These are phyloP conservation scores for Drosophila dunni DNA, from an alignment of 1,140 invertebrate genomes.

Conservation along the genomic window DNA sequence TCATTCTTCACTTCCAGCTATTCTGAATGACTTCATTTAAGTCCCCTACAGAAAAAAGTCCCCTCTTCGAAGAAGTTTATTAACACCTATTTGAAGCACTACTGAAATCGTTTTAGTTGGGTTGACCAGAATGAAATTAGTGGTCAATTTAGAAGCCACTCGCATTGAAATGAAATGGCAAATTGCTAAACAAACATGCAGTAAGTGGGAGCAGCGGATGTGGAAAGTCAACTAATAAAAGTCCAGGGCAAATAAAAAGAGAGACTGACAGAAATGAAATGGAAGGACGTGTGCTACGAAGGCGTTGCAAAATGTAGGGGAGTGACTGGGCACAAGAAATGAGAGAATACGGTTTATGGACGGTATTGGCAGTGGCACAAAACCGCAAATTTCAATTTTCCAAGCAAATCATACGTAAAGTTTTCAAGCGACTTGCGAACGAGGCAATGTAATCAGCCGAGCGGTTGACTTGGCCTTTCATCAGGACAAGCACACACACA, in stretches of 20 bases:
- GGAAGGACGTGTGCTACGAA: neutral
- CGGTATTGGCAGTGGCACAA: constrained; percentile 10
- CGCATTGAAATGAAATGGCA: constrained; percentile 59
- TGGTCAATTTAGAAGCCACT: constrained; percentile 48
- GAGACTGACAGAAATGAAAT: constrained; percentile 11
- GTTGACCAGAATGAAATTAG: constrained; percentile 19
- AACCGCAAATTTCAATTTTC: constrained; percentile 72
- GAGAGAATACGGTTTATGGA: constrained; percentile 10
- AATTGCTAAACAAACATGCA: constrained; percentile 24
- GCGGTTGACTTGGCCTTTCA: constrained; percentile 78
- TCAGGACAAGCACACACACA: constrained; percentile 42
- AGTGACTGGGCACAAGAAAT: neutral
- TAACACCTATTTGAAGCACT: neutral
- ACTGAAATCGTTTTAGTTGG: neutral
- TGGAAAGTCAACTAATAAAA: constrained; percentile 55
- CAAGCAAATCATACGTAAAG: constrained; percentile 78
- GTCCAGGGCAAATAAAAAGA: constrained; percentile 35
- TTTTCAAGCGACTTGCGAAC: constrained; percentile 31
- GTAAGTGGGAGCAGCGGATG: constrained; percentile 21
- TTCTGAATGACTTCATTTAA: no score
- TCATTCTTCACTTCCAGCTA: no score
- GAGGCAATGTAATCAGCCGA: constrained; percentile 66
- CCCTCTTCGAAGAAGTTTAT: neutral
- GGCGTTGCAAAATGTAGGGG: neutral
- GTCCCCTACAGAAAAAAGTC: neutral